These are phyloP conservation scores for Phragmatobia fuliginosa DNA, from an alignment of 2,888 invertebrate species.

Conservation along the genomic window DNA sequence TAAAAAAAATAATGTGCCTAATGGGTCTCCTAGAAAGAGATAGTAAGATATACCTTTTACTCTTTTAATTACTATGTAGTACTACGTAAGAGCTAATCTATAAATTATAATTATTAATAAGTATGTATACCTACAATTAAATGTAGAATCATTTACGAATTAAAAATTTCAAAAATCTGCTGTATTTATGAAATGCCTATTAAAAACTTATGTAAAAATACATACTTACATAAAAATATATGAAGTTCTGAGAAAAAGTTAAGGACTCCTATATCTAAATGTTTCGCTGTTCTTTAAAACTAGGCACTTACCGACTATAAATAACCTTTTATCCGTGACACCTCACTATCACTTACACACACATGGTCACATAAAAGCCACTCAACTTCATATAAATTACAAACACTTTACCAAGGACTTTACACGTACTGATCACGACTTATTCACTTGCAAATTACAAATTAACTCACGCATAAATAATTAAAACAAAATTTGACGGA, in stretches of 20 bases:
- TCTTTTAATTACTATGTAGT: too few species aligned
- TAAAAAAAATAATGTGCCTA: too few species aligned
- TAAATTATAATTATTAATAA: too few species aligned
- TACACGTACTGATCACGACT: constrained; percentile 10
- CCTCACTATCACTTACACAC: constrained; percentile 1
- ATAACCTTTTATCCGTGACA: constrained; percentile 19
- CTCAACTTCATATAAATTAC: constrained; percentile 12
- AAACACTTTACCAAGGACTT: constrained; percentile 16
- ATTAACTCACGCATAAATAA: constrained; percentile 15
- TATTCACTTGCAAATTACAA: constrained; percentile 8
- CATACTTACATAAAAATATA: background rate
- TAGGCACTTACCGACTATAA: constrained; percentile 19
- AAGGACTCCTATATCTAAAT: background rate
- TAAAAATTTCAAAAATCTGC: background rate
- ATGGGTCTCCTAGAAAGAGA: too few species aligned
- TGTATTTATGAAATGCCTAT: too few species aligned
- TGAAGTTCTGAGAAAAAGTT: background rate
- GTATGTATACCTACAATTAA: too few species aligned
- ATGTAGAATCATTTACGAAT: too few species aligned
- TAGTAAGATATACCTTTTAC: too few species aligned
- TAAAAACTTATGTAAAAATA: background rate
- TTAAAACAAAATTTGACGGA: constrained; percentile 41
- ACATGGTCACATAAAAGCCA: constrained; percentile 6
- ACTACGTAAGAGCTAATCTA: too few species aligned
- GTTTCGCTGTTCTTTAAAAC: background rate